Conservation (phyloP, 2,797 vertebrate genomes). For the Peromyscus eremicus region DNA sequence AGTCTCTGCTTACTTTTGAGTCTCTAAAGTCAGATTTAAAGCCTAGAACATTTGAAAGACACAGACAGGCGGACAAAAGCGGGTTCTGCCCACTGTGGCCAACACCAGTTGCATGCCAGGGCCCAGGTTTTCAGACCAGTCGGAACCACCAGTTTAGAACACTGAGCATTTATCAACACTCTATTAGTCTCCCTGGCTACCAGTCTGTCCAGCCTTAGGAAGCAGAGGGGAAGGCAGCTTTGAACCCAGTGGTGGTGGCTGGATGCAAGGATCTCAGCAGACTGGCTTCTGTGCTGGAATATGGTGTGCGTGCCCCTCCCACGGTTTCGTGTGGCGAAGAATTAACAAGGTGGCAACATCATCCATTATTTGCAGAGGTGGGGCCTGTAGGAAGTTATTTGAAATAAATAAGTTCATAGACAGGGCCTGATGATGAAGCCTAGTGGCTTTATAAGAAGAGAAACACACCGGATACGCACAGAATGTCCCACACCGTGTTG, state of each 20-base stretch:
- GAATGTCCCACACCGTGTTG: no score
- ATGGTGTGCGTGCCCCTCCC: neutral
- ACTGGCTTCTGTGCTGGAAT: neutral
- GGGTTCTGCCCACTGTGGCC: neutral
- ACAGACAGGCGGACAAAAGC: neutral
- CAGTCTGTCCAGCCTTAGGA: neutral
- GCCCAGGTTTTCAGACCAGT: neutral
- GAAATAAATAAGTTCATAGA: neutral
- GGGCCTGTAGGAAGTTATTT: neutral
- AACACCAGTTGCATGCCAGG: neutral
- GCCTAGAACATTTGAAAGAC: constrained; percentile 11
- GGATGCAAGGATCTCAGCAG: neutral
- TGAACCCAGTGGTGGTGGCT: neutral
- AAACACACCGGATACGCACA: neutral
- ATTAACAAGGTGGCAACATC: neutral
- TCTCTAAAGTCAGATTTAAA: neutral
- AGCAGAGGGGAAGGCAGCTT: neutral
- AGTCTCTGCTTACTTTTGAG: neutral
- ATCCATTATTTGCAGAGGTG: neutral
- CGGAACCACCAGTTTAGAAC: neutral
- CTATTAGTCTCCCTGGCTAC: neutral
- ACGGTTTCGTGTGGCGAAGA: neutral
- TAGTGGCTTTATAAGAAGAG: neutral
- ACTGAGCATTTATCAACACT: neutral
- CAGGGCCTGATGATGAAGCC: neutral